phyloP scores from a whole-genome alignment of 2,113 vertebrate species.

The Delphinapterus leucas region DNA sequence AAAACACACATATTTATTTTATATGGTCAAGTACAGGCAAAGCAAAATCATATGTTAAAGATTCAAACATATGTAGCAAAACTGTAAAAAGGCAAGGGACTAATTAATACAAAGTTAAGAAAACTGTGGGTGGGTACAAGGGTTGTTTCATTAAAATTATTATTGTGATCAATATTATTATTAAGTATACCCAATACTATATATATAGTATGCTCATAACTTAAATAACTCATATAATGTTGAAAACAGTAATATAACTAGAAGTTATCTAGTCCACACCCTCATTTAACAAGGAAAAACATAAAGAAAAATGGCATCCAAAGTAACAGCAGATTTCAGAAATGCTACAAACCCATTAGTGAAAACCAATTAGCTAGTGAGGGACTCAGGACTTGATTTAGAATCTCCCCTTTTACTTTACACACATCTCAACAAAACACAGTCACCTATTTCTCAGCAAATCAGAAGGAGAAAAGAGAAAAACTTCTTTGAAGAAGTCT shows the following conservation, averaged over 20 bases:
- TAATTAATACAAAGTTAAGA: not conserved
- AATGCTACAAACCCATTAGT: not conserved
- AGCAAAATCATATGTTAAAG: not conserved
- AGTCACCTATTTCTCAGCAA: not conserved
- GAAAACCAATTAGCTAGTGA: not conserved
- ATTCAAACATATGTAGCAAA: not conserved
- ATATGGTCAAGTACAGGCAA: not conserved
- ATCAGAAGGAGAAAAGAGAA: not conserved
- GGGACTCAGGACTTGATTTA: not conserved
- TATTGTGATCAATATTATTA: not conserved
- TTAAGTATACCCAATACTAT: not conserved
- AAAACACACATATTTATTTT: not conserved
- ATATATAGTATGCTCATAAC: not conserved
- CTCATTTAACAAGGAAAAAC: conserved; percentile 17
- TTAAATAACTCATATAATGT: not conserved
- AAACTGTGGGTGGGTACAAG: not conserved
- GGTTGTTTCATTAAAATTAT: not conserved
- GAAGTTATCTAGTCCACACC: not conserved
- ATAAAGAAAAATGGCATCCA: not conserved
- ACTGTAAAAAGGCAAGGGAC: not conserved
- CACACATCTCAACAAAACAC: not conserved
- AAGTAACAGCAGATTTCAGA: not conserved
- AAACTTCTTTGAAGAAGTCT: not conserved
- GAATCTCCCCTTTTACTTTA: not conserved
- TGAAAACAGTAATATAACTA: not conserved